These are phyloP conservation scores for Amyelois transitella DNA, from an alignment of 1,140 invertebrate genomes.

Conservation along the genomic window DNA sequence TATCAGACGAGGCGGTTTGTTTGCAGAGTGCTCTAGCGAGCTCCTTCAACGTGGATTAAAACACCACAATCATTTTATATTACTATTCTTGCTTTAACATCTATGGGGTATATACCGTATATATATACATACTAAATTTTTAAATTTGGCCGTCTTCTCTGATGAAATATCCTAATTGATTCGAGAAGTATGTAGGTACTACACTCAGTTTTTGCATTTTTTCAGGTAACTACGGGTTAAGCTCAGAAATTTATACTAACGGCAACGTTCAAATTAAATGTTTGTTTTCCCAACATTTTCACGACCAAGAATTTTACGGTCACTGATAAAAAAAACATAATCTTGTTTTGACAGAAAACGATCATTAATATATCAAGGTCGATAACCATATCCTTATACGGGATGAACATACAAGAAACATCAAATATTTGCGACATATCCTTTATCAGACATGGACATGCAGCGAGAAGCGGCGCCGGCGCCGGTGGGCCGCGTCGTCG, in stretches of 20 bases:
- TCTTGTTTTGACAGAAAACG: not conserved
- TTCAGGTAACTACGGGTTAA: not conserved
- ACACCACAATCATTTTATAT: not conserved
- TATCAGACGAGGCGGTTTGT: conserved; percentile 45
- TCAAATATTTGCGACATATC: conserved; percentile 51
- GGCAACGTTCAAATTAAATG: no score
- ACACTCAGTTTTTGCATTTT: no score
- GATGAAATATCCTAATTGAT: no score
- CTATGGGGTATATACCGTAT: not conserved
- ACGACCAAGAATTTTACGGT: no score
- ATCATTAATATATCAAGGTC: not conserved
- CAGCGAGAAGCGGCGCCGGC: conserved; percentile 38
- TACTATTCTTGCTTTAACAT: not conserved
- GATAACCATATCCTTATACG: not conserved
- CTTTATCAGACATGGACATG: conserved; percentile 41
- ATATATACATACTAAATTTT: no score
- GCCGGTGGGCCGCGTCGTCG: conserved; percentile 39
- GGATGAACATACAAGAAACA: not conserved
- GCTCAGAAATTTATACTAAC: no score
- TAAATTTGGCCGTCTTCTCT: no score
- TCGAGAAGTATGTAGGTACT: no score
- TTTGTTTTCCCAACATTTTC: no score
- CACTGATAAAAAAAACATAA: no score
- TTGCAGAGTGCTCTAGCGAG: conserved; percentile 37
- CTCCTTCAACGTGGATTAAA: conserved; percentile 4